A percentile compares a stretch with the other conserved stretches of the same genome.
Conservation (phyloP, 2,113 vertebrate genomes). For the Oceanodroma tethys region DNA sequence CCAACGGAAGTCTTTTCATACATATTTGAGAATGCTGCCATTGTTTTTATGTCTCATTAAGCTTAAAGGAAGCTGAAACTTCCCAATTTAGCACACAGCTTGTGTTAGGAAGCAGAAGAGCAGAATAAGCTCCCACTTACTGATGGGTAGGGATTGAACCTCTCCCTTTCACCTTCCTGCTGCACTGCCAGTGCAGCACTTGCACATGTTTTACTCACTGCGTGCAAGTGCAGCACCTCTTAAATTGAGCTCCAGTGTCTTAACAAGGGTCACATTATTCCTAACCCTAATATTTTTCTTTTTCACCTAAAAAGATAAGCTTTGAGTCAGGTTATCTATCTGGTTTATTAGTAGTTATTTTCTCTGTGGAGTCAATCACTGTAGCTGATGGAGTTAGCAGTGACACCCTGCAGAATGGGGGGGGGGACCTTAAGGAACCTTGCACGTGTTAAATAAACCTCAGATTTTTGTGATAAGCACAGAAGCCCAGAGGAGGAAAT, state of each 20-base stretch:
- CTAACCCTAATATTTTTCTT: background rate
- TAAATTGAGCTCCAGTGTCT: background rate
- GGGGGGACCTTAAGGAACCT: background rate
- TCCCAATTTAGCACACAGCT: background rate
- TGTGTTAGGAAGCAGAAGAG: background rate
- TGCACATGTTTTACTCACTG: background rate
- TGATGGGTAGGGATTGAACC: background rate
- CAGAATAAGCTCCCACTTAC: background rate
- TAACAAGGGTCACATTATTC: background rate
- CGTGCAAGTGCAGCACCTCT: background rate
- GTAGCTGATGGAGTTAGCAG: background rate
- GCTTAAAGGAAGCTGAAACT: background rate
- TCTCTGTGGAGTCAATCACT: background rate
- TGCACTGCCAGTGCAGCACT: background rate
- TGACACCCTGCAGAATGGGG: background rate
- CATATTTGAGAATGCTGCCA: background rate
- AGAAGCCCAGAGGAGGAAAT: background rate
- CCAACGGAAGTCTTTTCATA: background rate
- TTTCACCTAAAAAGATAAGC: background rate
- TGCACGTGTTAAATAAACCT: rapidly evolving
- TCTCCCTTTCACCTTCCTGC: background rate
- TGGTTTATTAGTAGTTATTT: background rate
- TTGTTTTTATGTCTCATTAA: background rate
- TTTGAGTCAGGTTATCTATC: background rate
- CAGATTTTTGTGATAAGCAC: background rate